phyloP scores from a whole-genome alignment of 2,113 vertebrate genomes.

The Merops nubicus region DNA sequence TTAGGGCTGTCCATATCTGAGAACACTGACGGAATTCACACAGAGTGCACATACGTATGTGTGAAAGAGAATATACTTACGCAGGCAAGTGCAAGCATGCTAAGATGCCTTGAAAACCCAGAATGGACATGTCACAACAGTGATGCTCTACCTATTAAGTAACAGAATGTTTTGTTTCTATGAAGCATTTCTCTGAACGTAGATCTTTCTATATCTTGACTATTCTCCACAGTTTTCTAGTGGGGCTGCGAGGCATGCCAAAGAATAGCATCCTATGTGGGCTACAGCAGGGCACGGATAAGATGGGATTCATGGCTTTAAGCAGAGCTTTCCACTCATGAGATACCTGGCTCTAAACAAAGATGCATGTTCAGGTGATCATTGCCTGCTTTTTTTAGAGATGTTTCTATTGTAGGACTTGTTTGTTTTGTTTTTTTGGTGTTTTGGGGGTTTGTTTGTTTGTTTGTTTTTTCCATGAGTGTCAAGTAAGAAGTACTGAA shows the following conservation, averaged over 20 bases:
- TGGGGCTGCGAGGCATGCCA: not conserved
- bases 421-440: not conserved
- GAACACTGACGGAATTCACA: not conserved
- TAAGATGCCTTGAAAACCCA: not conserved
- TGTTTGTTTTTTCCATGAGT: not conserved
- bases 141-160: not conserved
- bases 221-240: not conserved
- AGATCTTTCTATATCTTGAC: not conserved
- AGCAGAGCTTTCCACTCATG: not conserved
- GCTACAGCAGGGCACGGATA: not conserved
- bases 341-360: not conserved
- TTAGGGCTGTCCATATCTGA: not conserved
- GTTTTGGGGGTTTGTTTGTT: no score
- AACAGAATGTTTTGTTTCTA: not conserved
- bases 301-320: not conserved
- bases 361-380: not conserved
- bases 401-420: not conserved
- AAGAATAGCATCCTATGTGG: not conserved
- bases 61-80: not conserved
- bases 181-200: not conserved
- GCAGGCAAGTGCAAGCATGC: not conserved
- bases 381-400: not conserved
- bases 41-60: accelerated
- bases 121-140: not conserved
- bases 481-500: not conserved